A percentile compares a stretch with the other conserved stretches of the same genome.
Evolutionary conservation across 2,113 vertebrate species (phyloP).

Genomic region (Aphyosemion australe): DNA sequence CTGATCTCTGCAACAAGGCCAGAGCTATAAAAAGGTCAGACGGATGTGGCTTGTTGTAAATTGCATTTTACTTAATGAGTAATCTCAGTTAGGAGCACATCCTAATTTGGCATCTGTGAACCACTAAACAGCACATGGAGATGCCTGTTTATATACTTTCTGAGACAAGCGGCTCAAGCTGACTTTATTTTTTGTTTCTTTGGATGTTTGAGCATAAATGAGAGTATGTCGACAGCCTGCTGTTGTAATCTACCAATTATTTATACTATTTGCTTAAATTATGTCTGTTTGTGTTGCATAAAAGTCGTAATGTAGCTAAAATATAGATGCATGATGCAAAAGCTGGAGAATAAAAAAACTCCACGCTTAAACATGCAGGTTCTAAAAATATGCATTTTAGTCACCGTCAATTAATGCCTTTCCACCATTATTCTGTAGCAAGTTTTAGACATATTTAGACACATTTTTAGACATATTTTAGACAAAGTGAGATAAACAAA

Average conservation of each 20-base stretch:
- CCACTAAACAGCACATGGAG: conserved; percentile 10
- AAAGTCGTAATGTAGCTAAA: background rate
- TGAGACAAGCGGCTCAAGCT: no score
- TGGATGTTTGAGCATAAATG: background rate
- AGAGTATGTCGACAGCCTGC: background rate
- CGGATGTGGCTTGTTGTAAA: conserved; percentile 66
- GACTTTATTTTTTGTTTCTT: background rate
- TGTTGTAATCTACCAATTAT: background rate
- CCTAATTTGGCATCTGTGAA: conserved; percentile 48
- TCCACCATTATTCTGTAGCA: no score
- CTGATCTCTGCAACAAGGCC: conserved; percentile 57
- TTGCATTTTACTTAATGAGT: conserved; percentile 62
- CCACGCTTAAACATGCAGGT: no score
- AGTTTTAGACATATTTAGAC: no score
- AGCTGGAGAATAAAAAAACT: background rate
- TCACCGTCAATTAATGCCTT: no score
- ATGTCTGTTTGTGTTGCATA: background rate
- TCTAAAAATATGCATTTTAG: no score
- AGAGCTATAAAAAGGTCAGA: conserved; percentile 60
- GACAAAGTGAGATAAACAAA: no score
- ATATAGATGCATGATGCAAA: background rate
- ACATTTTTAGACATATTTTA: no score
- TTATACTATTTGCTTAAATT: background rate
- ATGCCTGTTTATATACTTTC: background rate
- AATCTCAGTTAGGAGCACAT: conserved; percentile 51